These are phyloP conservation scores for Pseudoatta argentina DNA, from an alignment of 1,140 invertebrate genomes.

Conservation along the genomic window DNA sequence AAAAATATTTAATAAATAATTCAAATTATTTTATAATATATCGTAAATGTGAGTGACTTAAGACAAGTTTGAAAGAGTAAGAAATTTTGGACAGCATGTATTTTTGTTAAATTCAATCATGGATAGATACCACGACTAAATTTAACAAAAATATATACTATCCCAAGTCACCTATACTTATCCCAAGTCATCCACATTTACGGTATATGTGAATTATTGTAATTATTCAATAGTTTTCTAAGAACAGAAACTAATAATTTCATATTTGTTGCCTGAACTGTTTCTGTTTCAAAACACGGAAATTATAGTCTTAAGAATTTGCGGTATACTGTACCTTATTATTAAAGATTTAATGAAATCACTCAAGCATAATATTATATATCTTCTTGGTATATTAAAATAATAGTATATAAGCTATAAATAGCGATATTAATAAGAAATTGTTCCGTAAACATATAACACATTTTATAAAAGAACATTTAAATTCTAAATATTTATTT, in stretches of 20 bases:
- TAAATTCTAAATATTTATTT: slow-evolving; percentile 9
- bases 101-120: too few species aligned
- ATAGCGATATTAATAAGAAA: neutral
- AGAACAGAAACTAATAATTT: neutral
- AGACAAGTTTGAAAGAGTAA: too few species aligned
- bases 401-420: neutral
- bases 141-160: too few species aligned
- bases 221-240: neutral
- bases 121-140: too few species aligned
- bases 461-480: neutral
- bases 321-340: neutral
- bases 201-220: neutral
- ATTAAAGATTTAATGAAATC: slow-evolving; percentile 23
- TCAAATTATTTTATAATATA: neutral
- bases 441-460: neutral
- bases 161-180: too few species aligned
- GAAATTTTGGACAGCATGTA: too few species aligned
- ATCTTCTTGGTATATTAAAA: neutral
- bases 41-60: too few species aligned
- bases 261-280: neutral
- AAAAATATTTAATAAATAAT: slow-evolving; percentile 21
- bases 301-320: slow-evolving; percentile 21
- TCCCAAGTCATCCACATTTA: too few species aligned
- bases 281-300: slow-evolving; percentile 8
- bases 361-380: neutral